These are phyloP conservation scores for Zosterops borbonicus DNA, from an alignment of 2,113 vertebrate species.

Conservation along the genomic window DNA sequence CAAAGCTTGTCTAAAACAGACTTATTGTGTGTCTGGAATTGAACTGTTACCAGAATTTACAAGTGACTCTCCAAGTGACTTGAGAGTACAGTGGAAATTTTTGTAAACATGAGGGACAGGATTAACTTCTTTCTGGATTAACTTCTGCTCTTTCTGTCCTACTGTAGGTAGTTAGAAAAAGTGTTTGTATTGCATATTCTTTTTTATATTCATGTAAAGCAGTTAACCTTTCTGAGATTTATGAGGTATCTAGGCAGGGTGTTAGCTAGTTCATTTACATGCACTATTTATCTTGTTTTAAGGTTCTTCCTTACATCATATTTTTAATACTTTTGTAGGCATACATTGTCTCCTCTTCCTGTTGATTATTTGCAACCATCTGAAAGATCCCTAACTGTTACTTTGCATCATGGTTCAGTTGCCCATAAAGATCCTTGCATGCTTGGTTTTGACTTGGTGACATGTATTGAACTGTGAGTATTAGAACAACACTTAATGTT, in stretches of 20 bases:
- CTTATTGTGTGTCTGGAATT: not conserved
- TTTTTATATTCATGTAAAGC: not conserved
- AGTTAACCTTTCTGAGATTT: not conserved
- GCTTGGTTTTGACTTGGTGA: slow-evolving; percentile 89
- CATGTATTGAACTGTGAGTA: slow-evolving; percentile 92
- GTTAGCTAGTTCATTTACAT: not conserved
- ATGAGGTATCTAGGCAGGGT: not conserved
- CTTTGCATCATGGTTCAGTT: slow-evolving; percentile 88
- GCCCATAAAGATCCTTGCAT: slow-evolving; percentile 85
- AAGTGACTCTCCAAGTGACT: not conserved
- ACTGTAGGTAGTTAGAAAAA: not conserved
- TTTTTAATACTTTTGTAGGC: slow-evolving; percentile 68
- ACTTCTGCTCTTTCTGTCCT: not conserved
- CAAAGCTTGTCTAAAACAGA: not conserved
- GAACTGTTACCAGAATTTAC: not conserved
- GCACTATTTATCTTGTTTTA: not conserved
- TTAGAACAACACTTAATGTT: not conserved
- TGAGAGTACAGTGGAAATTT: not conserved
- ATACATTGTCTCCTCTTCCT: slow-evolving; percentile 78
- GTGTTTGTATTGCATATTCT: not conserved
- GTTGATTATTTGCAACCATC: slow-evolving; percentile 84
- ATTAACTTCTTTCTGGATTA: not conserved
- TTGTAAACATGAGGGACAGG: not conserved
- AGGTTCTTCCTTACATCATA: not conserved
- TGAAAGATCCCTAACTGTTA: slow-evolving; percentile 78